A percentile compares a stretch with the other conserved stretches of the same genome.
Evolutionary conservation across 1,140 invertebrate species (phyloP).

Genomic region (Triops cancriformis): DNA sequence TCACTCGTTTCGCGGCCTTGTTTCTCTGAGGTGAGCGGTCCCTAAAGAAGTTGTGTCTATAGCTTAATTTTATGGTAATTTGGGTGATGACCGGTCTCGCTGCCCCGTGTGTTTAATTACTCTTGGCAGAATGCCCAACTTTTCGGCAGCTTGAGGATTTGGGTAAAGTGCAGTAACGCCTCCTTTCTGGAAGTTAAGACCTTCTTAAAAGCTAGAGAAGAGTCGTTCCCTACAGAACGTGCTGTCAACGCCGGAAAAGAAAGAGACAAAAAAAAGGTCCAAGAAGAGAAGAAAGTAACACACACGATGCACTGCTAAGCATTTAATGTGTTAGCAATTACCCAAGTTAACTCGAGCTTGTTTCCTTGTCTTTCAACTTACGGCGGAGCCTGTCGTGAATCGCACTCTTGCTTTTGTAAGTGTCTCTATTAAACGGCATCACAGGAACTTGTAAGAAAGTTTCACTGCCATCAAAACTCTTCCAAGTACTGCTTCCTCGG

Average conservation of each 20-base stretch:
- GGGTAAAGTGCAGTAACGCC: too few relatives aligned
- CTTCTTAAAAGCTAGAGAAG: too few relatives aligned
- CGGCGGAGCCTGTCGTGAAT: background rate
- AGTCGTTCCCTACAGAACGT: too few relatives aligned
- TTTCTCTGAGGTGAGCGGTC: background rate
- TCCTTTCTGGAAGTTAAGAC: too few relatives aligned
- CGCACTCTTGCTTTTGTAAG: too few relatives aligned
- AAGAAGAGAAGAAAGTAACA: background rate
- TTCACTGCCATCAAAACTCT: too few relatives aligned
- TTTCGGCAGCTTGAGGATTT: background rate
- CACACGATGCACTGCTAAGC: background rate
- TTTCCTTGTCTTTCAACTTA: background rate
- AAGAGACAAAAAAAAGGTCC: too few relatives aligned
- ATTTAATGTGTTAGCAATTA: background rate
- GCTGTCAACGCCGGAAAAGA: too few relatives aligned
- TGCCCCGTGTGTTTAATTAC: background rate
- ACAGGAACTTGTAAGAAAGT: too few relatives aligned
- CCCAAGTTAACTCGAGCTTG: background rate
- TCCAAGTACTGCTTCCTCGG: too few relatives aligned
- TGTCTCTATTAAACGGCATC: too few relatives aligned
- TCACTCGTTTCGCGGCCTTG: background rate
- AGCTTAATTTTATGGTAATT: slow-evolving; percentile 17
- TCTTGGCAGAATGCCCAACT: background rate
- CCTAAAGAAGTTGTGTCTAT: background rate
- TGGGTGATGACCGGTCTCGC: background rate